These are phyloP conservation scores for Solenopsis fugax DNA, from an alignment of 1,140 invertebrate species.

Conservation along the genomic window DNA sequence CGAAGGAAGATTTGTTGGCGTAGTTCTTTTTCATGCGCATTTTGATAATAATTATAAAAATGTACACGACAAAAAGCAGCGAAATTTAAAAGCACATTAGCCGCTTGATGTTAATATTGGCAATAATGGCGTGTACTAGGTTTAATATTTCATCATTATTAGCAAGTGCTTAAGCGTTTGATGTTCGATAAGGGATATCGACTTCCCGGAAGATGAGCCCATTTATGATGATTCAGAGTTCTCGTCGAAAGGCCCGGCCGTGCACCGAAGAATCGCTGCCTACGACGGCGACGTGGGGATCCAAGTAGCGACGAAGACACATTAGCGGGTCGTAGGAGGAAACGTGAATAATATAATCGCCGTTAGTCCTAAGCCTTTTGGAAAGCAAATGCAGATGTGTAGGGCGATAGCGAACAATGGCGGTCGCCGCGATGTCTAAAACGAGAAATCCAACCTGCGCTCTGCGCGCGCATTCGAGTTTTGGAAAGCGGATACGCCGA, in stretches of 20 bases:
- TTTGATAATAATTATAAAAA: constrained; percentile 28
- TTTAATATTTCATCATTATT: constrained; percentile 23
- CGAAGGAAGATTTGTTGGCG: background rate
- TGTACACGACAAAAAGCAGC: background rate
- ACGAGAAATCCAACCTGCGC: constrained; percentile 53
- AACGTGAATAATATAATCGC: constrained; percentile 65
- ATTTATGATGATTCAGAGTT: constrained; percentile 44
- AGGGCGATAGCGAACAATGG: constrained; percentile 59
- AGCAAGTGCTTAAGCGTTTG: background rate
- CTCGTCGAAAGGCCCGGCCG: constrained; percentile 5
- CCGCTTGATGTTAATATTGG: background rate
- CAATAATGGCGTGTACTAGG: background rate
- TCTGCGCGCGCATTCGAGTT: constrained; percentile 30
- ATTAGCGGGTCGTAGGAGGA: constrained; percentile 58
- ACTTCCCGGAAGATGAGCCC: constrained; percentile 35
- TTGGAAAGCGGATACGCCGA: constrained; percentile 65
- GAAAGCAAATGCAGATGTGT: constrained; percentile 59
- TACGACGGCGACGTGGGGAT: background rate
- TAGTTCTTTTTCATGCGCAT: background rate
- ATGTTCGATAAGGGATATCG: constrained; percentile 25
- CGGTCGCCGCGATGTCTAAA: constrained; percentile 50
- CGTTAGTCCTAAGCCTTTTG: constrained; percentile 58
- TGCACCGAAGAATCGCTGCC: background rate
- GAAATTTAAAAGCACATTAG: background rate
- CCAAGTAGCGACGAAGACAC: constrained; percentile 57